These are phyloP conservation scores for Chamaetylas fuelleborni DNA, from an alignment of 2,113 vertebrate genomes.

Conservation along the genomic window DNA sequence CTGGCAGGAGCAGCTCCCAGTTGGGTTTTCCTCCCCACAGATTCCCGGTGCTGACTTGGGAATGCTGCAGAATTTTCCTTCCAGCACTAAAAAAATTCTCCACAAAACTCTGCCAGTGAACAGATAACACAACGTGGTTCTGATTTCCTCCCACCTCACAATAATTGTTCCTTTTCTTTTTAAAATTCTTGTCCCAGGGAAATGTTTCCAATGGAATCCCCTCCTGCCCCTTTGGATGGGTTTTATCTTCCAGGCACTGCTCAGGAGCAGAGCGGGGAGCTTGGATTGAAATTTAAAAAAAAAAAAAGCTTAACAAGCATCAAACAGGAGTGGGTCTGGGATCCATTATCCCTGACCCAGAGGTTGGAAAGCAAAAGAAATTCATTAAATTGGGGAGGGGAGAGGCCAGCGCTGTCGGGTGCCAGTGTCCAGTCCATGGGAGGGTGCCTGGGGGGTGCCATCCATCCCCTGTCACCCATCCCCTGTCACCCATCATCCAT, in stretches of 20 bases:
- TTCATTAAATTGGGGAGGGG: not conserved
- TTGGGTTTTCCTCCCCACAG: not conserved
- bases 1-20: not conserved
- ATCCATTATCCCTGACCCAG: constrained; percentile 64
- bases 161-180: not conserved
- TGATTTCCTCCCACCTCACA: not conserved
- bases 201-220: not conserved
- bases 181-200: not conserved
- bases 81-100: not conserved
- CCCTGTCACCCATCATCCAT: not conserved
- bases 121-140: constrained; percentile 35
- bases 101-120: not conserved
- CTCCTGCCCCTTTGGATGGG: constrained; percentile 22
- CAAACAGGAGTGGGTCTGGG: constrained; percentile 53
- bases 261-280: not conserved
- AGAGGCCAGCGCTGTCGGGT: not conserved
- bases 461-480: not conserved
- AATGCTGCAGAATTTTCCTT: not conserved
- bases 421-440: not conserved
- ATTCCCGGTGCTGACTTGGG: not conserved
- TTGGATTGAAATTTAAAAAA: not conserved
- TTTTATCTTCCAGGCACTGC: not conserved
- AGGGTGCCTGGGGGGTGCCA: not conserved
- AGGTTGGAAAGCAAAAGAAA: constrained; percentile 52
- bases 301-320: not conserved